Evolutionary conservation across 2,797 vertebrate species (phyloP).

Genomic region (Rachycentron canadum): DNA sequence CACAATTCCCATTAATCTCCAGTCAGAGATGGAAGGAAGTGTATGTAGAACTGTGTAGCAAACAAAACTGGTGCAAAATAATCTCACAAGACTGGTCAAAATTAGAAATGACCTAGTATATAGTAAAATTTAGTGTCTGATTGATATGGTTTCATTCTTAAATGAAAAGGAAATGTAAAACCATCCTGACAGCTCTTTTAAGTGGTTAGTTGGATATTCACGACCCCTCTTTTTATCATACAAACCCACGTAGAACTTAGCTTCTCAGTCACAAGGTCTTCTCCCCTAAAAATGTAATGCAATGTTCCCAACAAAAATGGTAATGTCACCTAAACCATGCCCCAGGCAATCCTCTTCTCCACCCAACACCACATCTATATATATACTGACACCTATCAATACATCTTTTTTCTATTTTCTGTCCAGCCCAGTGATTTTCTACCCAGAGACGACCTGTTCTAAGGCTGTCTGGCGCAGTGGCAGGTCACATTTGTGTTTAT

Average conservation of each 20-base stretch:
- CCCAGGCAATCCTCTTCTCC: neutral
- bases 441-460: constrained; percentile 57
- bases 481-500: constrained; percentile 63
- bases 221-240: neutral
- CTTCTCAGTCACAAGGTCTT: neutral
- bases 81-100: constrained; percentile 51
- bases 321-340: constrained; percentile 39
- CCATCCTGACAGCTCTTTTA: neutral
- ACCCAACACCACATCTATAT: constrained; percentile 30
- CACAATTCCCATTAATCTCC: constrained; percentile 23
- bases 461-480: neutral
- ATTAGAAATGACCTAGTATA: constrained; percentile 55
- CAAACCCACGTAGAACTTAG: neutral
- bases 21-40: constrained; percentile 4
- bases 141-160: constrained; percentile 12
- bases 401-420: constrained; percentile 28
- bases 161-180: constrained; percentile 12
- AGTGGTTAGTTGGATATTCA: neutral
- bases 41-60: neutral
- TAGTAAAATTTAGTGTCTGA: constrained; percentile 13
- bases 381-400: constrained; percentile 28
- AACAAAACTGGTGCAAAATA: constrained; percentile 52
- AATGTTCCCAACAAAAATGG: constrained; percentile 16
- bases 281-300: neutral
- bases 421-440: constrained; percentile 51